Conservation (phyloP, 1,140 invertebrate genomes). For the Eriocheir sinensis region DNA sequence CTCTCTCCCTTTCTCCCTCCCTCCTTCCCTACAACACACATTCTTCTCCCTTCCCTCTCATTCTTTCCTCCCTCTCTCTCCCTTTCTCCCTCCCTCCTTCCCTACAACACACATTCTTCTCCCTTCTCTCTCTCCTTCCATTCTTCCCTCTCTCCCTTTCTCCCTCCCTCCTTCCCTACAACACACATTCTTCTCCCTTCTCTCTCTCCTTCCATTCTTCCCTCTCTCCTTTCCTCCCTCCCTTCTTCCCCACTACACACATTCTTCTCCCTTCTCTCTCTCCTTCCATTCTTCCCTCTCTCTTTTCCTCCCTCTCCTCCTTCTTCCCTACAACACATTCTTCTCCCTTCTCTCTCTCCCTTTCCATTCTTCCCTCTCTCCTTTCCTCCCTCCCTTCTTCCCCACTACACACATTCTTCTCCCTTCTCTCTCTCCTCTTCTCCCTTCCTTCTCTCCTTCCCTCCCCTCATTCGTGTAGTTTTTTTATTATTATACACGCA, state of each 20-base stretch:
- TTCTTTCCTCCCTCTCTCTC: neutral
- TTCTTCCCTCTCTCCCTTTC: slow-evolving; percentile 1
- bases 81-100: no score
- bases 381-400: neutral
- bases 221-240: neutral
- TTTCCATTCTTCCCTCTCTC: neutral
- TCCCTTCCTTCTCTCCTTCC: no score
- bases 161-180: no score
- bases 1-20: neutral
- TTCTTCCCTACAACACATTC: neutral
- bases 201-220: neutral
- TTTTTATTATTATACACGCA: no score
- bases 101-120: no score
- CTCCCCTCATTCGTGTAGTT: no score
- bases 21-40: no score
- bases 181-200: neutral
- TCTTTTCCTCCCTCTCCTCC: slow-evolving; percentile 7
- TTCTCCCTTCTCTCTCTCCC: neutral
- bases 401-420: neutral
- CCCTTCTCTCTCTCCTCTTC: no score
- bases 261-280: neutral
- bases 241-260: neutral
- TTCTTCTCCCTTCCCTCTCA: neutral
- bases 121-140: neutral
- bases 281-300: neutral